These are phyloP conservation scores for Himalopsyche japonica DNA, from an alignment of 2,888 invertebrate genomes.

Conservation along the genomic window DNA sequence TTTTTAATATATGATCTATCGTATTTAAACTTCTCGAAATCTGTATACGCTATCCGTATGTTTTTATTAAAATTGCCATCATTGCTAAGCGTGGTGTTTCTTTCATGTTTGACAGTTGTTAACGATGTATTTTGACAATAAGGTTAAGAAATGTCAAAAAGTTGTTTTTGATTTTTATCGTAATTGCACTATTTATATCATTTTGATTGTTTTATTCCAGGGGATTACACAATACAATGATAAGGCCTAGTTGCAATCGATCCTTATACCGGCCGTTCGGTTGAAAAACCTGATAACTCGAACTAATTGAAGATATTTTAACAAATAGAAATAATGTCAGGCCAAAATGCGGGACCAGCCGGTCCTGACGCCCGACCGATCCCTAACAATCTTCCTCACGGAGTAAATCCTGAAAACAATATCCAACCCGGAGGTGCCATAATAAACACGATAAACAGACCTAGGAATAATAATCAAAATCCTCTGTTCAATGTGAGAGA, in stretches of 20 bases:
- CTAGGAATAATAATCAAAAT: conserved; percentile 68
- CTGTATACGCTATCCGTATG: neutral
- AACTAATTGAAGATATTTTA: neutral
- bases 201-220: conserved; percentile 10
- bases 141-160: conserved; percentile 32
- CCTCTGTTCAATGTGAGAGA: conserved; percentile 86
- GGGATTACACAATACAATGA: conserved; percentile 14
- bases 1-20: neutral
- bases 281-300: conserved; percentile 10
- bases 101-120: neutral
- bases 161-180: conserved; percentile 11
- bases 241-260: conserved; percentile 4
- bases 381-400: conserved; percentile 55
- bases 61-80: neutral
- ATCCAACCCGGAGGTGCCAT: conserved; percentile 61
- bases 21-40: neutral
- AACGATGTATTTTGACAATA: conserved; percentile 1
- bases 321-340: conserved; percentile 19
- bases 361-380: conserved; percentile 3
- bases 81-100: neutral
- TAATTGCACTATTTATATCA: neutral
- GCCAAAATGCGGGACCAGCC: conserved; percentile 23
- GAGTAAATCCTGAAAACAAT: conserved; percentile 59
- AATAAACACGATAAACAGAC: conserved; percentile 58
- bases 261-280: conserved; percentile 15